These are phyloP conservation scores for Triplophysa rosa DNA, from an alignment of 2,113 vertebrate species.

Conservation along the genomic window DNA sequence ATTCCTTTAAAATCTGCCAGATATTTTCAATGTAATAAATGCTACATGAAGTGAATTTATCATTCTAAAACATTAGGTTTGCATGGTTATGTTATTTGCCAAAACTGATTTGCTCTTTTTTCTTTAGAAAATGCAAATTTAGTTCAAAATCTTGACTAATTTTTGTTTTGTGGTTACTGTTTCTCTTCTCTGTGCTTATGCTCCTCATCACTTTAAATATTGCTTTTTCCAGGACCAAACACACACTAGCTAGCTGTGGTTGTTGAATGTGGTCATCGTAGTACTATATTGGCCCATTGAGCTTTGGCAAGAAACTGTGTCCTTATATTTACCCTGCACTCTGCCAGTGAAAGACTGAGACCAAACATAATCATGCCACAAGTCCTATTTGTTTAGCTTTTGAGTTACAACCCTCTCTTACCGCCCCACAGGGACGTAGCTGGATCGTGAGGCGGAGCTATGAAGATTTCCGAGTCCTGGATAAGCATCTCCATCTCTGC, in stretches of 20 bases:
- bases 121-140: constrained; percentile 8
- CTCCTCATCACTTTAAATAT: neutral
- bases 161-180: neutral
- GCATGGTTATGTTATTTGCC: no score
- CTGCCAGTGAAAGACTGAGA: neutral
- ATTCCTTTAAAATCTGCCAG: no score
- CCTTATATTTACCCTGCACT: neutral
- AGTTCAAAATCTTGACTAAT: neutral
- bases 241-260: neutral
- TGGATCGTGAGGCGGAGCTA: constrained; percentile 98
- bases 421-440: constrained; percentile 80
- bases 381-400: constrained; percentile 23
- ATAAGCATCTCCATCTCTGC: constrained; percentile 97
- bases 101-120: neutral
- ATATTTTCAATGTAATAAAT: no score
- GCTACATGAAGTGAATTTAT: neutral
- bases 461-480: constrained; percentile 96
- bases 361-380: neutral
- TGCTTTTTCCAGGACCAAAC: neutral
- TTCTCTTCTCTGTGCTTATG: neutral
- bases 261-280: constrained; percentile 6
- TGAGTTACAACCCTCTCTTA: constrained; percentile 12
- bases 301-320: neutral
- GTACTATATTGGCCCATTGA: constrained; percentile 4
- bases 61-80: neutral